Conservation (phyloP, 2,113 vertebrate species). For the Alosa alosa region DNA sequence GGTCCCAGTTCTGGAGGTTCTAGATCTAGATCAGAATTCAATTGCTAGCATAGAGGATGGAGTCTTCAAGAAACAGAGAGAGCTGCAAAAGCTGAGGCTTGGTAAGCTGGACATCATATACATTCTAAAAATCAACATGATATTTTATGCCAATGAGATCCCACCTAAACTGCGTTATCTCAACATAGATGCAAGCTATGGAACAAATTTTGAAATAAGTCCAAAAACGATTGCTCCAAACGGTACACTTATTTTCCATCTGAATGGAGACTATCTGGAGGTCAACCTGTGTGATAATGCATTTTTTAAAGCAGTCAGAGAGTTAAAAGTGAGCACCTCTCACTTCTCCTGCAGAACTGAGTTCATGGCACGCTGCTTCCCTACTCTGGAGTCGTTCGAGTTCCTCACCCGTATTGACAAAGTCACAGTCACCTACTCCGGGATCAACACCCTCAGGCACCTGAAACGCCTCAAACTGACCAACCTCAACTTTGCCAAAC, state of each 20-base stretch:
- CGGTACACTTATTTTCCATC: background rate
- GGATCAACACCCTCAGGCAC: slow-evolving; percentile 30
- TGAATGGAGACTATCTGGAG: slow-evolving; percentile 16
- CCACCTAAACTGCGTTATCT: slow-evolving; percentile 41
- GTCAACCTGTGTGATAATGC: background rate
- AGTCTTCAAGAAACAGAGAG: slow-evolving; percentile 35
- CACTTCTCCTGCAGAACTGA: background rate
- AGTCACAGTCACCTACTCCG: background rate
- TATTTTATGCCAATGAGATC: slow-evolving; percentile 34
- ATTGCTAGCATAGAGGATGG: slow-evolving; percentile 30
- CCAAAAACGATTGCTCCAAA: background rate
- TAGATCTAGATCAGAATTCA: slow-evolving; percentile 42
- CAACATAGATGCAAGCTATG: slow-evolving; percentile 30
- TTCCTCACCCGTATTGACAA: slow-evolving; percentile 20
- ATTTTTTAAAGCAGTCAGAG: slow-evolving; percentile 32
- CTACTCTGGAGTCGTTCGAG: slow-evolving; percentile 46
- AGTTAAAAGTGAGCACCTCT: slow-evolving; percentile 27
- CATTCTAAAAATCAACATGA: slow-evolving; percentile 19
- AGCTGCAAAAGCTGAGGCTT: slow-evolving; percentile 39
- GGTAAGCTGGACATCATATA: slow-evolving; percentile 45
- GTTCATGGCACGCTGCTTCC: slow-evolving; percentile 17
- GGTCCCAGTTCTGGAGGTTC: slow-evolving; percentile 40
- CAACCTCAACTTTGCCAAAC: slow-evolving; percentile 41
- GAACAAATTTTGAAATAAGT: slow-evolving; percentile 23
- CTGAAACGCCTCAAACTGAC: slow-evolving; percentile 48